Percentiles rank a stretch among this genome's conserved stretches.
Evolutionary conservation across 2,888 invertebrate genomes (phyloP).

Genomic region (Troglohyphantes excavatus): DNA sequence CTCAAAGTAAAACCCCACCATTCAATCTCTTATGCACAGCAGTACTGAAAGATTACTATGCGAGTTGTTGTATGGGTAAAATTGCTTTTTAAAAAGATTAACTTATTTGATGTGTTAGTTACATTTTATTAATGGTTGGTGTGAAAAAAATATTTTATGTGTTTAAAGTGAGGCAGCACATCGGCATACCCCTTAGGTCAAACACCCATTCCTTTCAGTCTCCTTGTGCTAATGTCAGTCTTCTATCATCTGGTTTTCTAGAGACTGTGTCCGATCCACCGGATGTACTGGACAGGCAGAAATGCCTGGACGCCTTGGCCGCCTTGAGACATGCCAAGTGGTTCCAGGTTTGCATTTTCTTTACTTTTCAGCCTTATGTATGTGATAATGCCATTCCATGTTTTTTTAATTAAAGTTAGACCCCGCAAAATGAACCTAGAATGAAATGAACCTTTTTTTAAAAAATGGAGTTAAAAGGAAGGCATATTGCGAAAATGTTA

Average conservation of each 20-base stretch:
- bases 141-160: no score
- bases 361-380: slow-evolving; percentile 83
- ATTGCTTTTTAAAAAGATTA: no score
- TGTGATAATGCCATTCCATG: slow-evolving; percentile 49
- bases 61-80: no score
- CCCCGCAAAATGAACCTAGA: no score
- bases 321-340: slow-evolving; percentile 99
- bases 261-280: slow-evolving; percentile 86
- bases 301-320: slow-evolving; percentile 99
- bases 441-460: not conserved
- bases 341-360: slow-evolving; percentile 92
- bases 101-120: no score
- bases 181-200: slow-evolving; percentile 81
- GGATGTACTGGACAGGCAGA: slow-evolving; percentile 99
- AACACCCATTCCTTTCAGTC: slow-evolving; percentile 82
- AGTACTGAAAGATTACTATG: no score
- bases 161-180: slow-evolving; percentile 58
- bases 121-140: no score
- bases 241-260: slow-evolving; percentile 81
- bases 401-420: slow-evolving; percentile 13
- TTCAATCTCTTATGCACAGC: no score
- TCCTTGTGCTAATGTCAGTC: slow-evolving; percentile 79
- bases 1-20: no score
- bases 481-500: slow-evolving; percentile 32
- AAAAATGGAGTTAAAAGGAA: not conserved